These are phyloP conservation scores for Notoglanidium macrostoma DNA, from an alignment of 2,797 vertebrate genomes.

Conservation along the genomic window DNA sequence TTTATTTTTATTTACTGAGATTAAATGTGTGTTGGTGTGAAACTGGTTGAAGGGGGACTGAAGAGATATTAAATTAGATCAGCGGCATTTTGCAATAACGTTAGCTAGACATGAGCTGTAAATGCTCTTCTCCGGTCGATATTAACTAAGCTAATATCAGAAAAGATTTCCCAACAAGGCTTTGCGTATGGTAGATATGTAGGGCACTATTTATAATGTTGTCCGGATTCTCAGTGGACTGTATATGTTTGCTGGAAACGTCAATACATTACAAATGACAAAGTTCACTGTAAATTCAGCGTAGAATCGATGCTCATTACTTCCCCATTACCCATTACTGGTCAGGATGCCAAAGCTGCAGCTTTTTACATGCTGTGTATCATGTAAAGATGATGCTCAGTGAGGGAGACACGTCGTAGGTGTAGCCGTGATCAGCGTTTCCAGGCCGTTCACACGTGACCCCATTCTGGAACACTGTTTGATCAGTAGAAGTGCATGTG, in stretches of 20 bases:
- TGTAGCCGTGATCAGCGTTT: slow-evolving; percentile 1
- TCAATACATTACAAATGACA: neutral
- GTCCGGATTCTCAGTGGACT: neutral
- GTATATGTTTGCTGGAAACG: neutral
- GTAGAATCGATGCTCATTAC: neutral
- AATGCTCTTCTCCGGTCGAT: neutral
- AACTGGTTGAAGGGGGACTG: neutral
- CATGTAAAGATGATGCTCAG: neutral
- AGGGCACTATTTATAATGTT: neutral
- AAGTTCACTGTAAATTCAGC: neutral
- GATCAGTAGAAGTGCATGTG: slow-evolving; percentile 4
- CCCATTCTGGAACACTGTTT: neutral
- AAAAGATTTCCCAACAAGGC: neutral
- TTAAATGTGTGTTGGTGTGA: no score
- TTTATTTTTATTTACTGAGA: neutral
- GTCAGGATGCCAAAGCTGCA: neutral
- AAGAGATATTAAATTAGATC: neutral
- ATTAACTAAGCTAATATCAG: neutral
- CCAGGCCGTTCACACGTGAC: neutral
- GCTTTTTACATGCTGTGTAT: neutral
- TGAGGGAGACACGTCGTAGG: neutral
- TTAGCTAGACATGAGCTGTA: neutral
- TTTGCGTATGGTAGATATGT: neutral
- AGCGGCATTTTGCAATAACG: neutral
- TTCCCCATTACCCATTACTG: neutral